phyloP scores from a whole-genome alignment of 2,888 invertebrate species.

The Pristionchus japonicus region DNA sequence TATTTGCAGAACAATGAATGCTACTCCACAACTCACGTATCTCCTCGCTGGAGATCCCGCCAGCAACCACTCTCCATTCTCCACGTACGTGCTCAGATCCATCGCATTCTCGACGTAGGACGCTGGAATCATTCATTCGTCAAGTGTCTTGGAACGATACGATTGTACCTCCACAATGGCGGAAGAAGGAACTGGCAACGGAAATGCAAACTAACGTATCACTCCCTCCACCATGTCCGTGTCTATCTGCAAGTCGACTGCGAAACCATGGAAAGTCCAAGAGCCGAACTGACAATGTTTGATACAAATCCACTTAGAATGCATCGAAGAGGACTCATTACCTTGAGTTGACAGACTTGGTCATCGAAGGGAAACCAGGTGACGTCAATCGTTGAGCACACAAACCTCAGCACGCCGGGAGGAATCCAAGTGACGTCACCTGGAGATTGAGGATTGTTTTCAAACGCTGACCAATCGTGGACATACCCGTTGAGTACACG shows the following conservation, averaged over 20 bases:
- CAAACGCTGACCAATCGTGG: not conserved
- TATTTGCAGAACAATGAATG: too few relatives aligned
- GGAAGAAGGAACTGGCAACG: too few relatives aligned
- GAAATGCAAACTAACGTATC: not conserved
- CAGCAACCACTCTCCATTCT: conserved; percentile 69
- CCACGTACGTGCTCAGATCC: conserved; percentile 68
- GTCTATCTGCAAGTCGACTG: conserved; percentile 84
- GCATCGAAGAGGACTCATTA: too few relatives aligned
- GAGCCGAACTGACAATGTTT: conserved; percentile 89
- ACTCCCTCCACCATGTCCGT: conserved; percentile 54
- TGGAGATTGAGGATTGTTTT: conserved; percentile 12
- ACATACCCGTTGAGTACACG: conserved; percentile 53
- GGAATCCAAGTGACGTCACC: conserved; percentile 70
- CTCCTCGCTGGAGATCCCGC: conserved; percentile 75
- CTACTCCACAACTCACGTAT: not conserved
- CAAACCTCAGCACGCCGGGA: conserved; percentile 50
- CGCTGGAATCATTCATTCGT: too few relatives aligned
- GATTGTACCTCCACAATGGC: too few relatives aligned
- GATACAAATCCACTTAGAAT: too few relatives aligned
- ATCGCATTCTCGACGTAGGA: conserved; percentile 59
- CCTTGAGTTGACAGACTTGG: conserved; percentile 79
- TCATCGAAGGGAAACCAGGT: conserved; percentile 99
- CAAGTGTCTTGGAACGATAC: too few relatives aligned
- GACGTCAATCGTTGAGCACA: conserved; percentile 79
- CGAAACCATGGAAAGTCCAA: conserved; percentile 94